Evolutionary conservation across 2,113 vertebrate genomes (phyloP), one percentile per base, ranked within the genome.

Genomic region (Nibea coibor): DNA sequence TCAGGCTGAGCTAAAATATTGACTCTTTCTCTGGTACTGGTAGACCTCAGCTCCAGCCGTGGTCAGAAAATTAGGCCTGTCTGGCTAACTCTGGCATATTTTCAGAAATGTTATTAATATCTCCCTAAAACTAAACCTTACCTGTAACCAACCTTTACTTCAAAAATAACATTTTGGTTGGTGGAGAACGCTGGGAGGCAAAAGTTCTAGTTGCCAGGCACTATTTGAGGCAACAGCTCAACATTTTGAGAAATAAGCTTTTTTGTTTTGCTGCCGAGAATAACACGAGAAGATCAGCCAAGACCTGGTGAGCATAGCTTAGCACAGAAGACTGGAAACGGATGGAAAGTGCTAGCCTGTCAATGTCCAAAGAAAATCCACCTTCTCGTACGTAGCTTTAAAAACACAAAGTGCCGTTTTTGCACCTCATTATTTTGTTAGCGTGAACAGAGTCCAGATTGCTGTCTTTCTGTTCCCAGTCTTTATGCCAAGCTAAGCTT

Each of bases 1-100:
- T 84, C 72, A 54, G 28, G 69, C 11, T 73, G 26, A 19, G 43
- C 45, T 43, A 51, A 57, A 72, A 28, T 71, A 26, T 4, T 51
- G n/a, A n/a, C 22, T 65, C 58, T 35, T 69, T 48, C 67, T 69
- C 4, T 3, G 0, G 61, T 56, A 78, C 19, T 45, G 20, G 51
- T 79, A 42, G 31, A 72, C 28, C 57, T 9, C 50, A 61, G 80
- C 31, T 20, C 15, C 24, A 62, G 54, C 45, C 20, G 2, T 11
- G 3, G 6, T 42, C 20, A n/a, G 24, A 70, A 22, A 39, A 39
- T 39, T 2, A 39, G 35, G 35, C 7, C 35, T 9, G 8, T 39
- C 35, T 39, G 35, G 35, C 35, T 39, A 39, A 39, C 35, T 39
- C 35, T 39, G 35, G 35, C 35, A 39, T 39, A 39, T 39, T 39